phyloP scores from a whole-genome alignment of 2,888 invertebrate species.

The Leptopilina syphax region DNA sequence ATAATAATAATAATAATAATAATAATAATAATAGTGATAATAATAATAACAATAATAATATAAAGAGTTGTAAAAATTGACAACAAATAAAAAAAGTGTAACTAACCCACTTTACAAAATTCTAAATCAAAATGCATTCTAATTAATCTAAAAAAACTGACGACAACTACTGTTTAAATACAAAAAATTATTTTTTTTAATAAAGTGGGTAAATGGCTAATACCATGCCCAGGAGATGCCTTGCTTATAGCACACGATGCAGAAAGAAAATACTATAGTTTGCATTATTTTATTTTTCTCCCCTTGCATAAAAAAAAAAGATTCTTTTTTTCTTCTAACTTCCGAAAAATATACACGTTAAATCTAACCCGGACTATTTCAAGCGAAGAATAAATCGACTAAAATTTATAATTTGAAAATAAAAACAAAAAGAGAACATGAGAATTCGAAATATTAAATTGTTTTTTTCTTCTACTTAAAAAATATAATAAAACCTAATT shows the following conservation, averaged over 20 bases:
- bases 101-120: slow-evolving; percentile 46
- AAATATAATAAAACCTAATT: slow-evolving; percentile 12
- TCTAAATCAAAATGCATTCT: slow-evolving; percentile 52
- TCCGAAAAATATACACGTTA: slow-evolving; percentile 16
- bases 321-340: not conserved
- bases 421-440: not conserved
- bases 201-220: slow-evolving; percentile 50
- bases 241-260: slow-evolving; percentile 51
- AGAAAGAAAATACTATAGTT: slow-evolving; percentile 63
- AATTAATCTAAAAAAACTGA: slow-evolving; percentile 43
- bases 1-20: too few relatives aligned
- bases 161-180: slow-evolving; percentile 45
- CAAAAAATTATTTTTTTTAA: slow-evolving; percentile 37
- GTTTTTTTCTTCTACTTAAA: not conserved
- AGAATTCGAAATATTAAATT: not conserved
- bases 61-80: slow-evolving; percentile 28
- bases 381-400: slow-evolving; percentile 15
- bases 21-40: too few relatives aligned
- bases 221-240: slow-evolving; percentile 58
- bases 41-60: not conserved
- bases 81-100: slow-evolving; percentile 34
- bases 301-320: slow-evolving; percentile 8
- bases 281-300: slow-evolving; percentile 23
- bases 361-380: not conserved
- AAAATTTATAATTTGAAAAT: not conserved